Conservation (phyloP, 2,888 invertebrate species). For the Bembecia ichneumoniformis region DNA sequence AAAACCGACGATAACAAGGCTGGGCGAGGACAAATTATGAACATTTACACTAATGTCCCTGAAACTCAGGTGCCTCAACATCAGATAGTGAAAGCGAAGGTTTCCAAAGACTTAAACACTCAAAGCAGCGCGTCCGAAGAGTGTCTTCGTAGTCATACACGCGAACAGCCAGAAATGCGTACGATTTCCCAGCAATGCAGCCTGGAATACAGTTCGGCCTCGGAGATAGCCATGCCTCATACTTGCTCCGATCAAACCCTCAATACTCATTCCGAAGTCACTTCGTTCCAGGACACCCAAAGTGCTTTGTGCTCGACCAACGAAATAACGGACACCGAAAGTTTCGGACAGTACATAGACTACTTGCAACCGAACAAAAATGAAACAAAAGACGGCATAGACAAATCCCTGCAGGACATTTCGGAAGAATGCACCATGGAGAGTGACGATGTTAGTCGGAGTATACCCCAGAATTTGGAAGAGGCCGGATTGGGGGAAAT, state of each 20-base stretch:
- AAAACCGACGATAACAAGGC: slow-evolving; percentile 48
- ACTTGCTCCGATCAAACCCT: slow-evolving; percentile 66
- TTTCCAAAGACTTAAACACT: slow-evolving; percentile 38
- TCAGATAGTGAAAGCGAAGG: slow-evolving; percentile 58
- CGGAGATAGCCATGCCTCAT: slow-evolving; percentile 66
- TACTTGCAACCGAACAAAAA: slow-evolving; percentile 48
- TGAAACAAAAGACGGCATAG: slow-evolving; percentile 39
- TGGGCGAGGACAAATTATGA: slow-evolving; percentile 59
- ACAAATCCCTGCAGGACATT: slow-evolving; percentile 60
- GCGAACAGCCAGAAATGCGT: slow-evolving; percentile 66
- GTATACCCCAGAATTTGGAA: slow-evolving; percentile 39
- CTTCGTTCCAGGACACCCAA: slow-evolving; percentile 61
- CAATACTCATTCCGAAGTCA: slow-evolving; percentile 63
- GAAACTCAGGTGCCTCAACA: slow-evolving; percentile 75
- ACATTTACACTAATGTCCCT: slow-evolving; percentile 76
- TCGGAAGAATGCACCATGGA: slow-evolving; percentile 65
- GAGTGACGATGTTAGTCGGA: slow-evolving; percentile 50
- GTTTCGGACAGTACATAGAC: slow-evolving; percentile 65
- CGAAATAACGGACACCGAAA: slow-evolving; percentile 66
- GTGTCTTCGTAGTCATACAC: slow-evolving; percentile 53
- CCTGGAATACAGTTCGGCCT: slow-evolving; percentile 77
- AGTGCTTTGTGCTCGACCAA: slow-evolving; percentile 65
- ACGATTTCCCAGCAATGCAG: slow-evolving; percentile 81
- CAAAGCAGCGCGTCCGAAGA: slow-evolving; percentile 62
- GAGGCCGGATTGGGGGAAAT: slow-evolving; percentile 32